These are phyloP conservation scores for Nephrotoma appendiculata DNA, from an alignment of 2,888 invertebrate species.

Conservation along the genomic window DNA sequence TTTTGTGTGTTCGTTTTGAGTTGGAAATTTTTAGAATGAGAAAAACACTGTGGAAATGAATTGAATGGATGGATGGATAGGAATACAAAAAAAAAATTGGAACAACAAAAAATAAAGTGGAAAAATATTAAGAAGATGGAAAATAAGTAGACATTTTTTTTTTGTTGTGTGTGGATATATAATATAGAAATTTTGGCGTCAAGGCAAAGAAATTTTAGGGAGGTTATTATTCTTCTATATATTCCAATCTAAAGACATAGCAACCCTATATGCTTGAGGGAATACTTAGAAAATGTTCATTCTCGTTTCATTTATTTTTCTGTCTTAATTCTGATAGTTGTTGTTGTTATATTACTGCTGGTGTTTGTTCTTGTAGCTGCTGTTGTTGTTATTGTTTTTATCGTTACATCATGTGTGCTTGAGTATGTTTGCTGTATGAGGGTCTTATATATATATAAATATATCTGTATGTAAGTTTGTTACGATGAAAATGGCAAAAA, in stretches of 20 bases:
- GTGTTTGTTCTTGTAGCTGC: not conserved
- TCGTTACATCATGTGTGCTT: not conserved
- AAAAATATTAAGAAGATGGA: not conserved
- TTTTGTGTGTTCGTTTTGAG: not conserved
- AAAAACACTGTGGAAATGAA: not conserved
- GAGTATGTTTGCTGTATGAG: not conserved
- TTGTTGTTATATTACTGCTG: not conserved
- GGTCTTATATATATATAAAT: not conserved
- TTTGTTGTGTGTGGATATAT: not conserved
- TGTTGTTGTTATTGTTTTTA: not conserved
- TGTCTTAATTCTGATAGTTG: not conserved
- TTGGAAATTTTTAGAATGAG: not conserved
- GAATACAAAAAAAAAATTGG: not conserved
- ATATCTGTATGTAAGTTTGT: not conserved
- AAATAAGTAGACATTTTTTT: not conserved
- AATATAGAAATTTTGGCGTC: slow-evolving; percentile 1
- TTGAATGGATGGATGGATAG: slow-evolving; percentile 2
- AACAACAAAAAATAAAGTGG: not conserved
- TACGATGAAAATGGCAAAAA: not conserved
- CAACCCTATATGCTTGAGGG: slow-evolving; percentile 5
- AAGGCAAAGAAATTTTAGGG: not conserved
- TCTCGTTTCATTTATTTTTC: not conserved
- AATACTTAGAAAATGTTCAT: slow-evolving; percentile 3
- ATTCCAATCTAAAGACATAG: not conserved
- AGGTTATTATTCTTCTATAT: not conserved